phyloP scores from a whole-genome alignment of 2,888 invertebrate species.

The Iselma pallidipennis region DNA sequence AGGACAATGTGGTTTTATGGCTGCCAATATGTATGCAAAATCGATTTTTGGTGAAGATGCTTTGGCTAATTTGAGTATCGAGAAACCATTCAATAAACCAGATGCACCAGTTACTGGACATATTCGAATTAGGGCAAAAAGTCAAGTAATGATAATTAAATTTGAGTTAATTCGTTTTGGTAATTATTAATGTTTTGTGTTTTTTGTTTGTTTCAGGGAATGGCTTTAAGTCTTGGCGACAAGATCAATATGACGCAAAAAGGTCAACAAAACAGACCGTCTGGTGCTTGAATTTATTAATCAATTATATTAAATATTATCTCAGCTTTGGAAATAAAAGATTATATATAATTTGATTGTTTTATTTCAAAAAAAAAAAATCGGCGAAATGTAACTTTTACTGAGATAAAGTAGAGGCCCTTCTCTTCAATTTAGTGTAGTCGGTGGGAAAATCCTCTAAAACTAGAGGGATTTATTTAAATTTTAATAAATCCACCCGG shows the following conservation, averaged over 20 bases:
- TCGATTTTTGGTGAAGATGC: conserved; percentile 99
- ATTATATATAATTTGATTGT: background rate
- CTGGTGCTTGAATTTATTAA: conserved; percentile 43
- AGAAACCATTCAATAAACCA: conserved; percentile 87
- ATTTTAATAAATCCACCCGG: too few relatives aligned
- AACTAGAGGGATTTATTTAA: too few relatives aligned
- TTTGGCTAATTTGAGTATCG: conserved; percentile 97
- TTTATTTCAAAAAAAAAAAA: background rate
- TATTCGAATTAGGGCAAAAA: conserved; percentile 97
- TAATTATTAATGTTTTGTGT: background rate
- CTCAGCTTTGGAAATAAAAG: conserved; percentile 15
- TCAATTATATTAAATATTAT: conserved; percentile 13
- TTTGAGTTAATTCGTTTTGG: background rate
- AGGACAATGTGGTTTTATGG: conserved; percentile 99
- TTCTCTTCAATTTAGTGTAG: too few relatives aligned
- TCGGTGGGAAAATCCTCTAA: too few relatives aligned
- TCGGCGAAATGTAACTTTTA: too few relatives aligned
- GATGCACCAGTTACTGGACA: conserved; percentile 93
- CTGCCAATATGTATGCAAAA: conserved; percentile 98
- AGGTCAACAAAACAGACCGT: conserved; percentile 59
- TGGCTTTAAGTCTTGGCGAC: conserved; percentile 98
- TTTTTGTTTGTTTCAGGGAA: conserved; percentile 70
- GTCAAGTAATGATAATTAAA: conserved; percentile 70
- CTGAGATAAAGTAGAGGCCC: too few relatives aligned
- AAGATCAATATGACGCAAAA: conserved; percentile 96